Conservation (phyloP, 2,888 invertebrate species). For the Drosophila pegasa region DNA sequence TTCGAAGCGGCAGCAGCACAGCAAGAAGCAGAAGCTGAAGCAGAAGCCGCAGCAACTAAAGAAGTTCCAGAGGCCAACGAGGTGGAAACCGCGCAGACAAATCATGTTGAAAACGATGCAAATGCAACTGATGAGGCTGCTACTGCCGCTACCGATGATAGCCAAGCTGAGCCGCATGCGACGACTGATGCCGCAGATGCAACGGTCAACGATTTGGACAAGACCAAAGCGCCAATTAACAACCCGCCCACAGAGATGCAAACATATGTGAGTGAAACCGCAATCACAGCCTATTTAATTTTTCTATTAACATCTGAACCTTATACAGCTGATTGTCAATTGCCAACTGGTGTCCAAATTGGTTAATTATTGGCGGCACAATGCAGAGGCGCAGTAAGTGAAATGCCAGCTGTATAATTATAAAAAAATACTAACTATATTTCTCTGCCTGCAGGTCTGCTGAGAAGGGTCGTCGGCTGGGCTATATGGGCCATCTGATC, state of each 20-base stretch:
- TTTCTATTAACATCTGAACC: background rate
- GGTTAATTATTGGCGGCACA: conserved; percentile 92
- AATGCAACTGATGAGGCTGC: conserved; percentile 8
- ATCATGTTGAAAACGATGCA: conserved; percentile 41
- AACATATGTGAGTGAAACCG: conserved; percentile 85
- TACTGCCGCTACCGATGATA: conserved; percentile 12
- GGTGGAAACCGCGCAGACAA: conserved; percentile 24
- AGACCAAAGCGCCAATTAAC: conserved; percentile 59
- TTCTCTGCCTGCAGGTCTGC: conserved; percentile 83
- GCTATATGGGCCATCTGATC: conserved; percentile 89
- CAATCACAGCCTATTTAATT: background rate
- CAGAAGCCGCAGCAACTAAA: conserved; percentile 15
- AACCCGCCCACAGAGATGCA: conserved; percentile 85
- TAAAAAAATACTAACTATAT: background rate
- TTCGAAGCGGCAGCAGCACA: conserved; percentile 30
- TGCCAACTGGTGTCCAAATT: conserved; percentile 92
- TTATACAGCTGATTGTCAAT: conserved; percentile 89
- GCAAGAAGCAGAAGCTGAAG: conserved; percentile 26
- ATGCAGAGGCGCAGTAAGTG: conserved; percentile 91
- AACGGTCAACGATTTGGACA: conserved; percentile 59
- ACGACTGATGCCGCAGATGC: conserved; percentile 23
- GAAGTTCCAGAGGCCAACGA: conserved; percentile 15
- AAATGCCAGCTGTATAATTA: background rate
- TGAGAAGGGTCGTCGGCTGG: conserved; percentile 86
- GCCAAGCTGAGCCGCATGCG: conserved; percentile 7